Percentiles rank a stretch among this genome's conserved stretches.
Conservation (phyloP, 2,888 invertebrate genomes). For the Luperina testacea region DNA sequence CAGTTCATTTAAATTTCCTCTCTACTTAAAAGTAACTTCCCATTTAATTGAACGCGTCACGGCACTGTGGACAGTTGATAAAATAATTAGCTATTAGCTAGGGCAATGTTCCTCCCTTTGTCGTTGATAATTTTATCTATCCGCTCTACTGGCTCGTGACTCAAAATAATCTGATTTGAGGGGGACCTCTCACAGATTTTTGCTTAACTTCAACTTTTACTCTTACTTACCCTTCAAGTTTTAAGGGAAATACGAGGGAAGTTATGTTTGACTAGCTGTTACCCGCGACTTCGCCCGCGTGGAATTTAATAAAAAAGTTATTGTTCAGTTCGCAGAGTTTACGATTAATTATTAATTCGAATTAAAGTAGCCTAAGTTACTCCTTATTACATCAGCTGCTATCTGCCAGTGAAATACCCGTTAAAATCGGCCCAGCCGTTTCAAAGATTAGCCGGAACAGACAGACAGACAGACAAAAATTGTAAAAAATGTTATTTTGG, state of each 20-base stretch:
- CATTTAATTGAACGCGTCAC: conserved; percentile 69
- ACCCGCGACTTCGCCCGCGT: too few relatives aligned
- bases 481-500: too few relatives aligned
- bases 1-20: conserved; percentile 48
- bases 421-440: too few relatives aligned
- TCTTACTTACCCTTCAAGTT: conserved; percentile 55
- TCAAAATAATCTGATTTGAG: conserved; percentile 84
- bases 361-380: too few relatives aligned
- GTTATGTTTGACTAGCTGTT: conserved; percentile 4
- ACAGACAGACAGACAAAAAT: too few relatives aligned
- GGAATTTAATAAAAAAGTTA: too few relatives aligned
- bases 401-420: too few relatives aligned
- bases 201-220: conserved; percentile 63
- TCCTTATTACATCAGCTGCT: too few relatives aligned
- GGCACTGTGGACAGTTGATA: conserved; percentile 74
- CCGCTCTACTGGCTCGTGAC: conserved; percentile 82
- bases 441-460: too few relatives aligned
- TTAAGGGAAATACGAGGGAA: conserved; percentile 47
- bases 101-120: conserved; percentile 80
- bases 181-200: conserved; percentile 65
- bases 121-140: conserved; percentile 86
- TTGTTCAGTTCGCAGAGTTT: too few relatives aligned
- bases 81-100: conserved; percentile 79
- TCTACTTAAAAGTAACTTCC: conserved; percentile 55
- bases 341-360: too few relatives aligned